Percentiles rank a stretch among this genome's conserved stretches.
These are phyloP conservation scores for Dendrolimus pini DNA, from an alignment of 2,888 invertebrate genomes.

Conservation along the genomic window DNA sequence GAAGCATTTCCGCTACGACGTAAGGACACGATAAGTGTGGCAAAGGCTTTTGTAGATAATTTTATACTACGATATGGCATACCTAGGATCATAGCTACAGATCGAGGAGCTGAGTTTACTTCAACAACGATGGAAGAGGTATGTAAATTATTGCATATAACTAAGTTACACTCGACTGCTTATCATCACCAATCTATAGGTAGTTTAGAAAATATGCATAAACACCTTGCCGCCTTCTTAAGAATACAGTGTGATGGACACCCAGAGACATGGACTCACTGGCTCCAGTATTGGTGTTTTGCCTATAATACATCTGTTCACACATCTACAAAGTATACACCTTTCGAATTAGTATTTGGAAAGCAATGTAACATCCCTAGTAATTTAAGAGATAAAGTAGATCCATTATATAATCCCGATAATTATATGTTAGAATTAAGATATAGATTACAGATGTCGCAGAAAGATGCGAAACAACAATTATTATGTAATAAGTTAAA, in stretches of 20 bases:
- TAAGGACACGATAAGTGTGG: constrained; percentile 5
- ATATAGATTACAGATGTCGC: too few species aligned
- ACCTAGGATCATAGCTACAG: constrained; percentile 4
- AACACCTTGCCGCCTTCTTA: constrained; percentile 8
- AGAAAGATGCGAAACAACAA: neutral
- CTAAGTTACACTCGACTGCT: constrained; percentile 9
- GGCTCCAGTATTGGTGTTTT: constrained; percentile 18
- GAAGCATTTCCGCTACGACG: constrained; percentile 6
- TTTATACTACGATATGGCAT: constrained; percentile 8
- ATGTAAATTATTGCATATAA: constrained; percentile 9
- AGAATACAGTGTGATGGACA: constrained; percentile 6
- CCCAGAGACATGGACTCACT: constrained; percentile 13
- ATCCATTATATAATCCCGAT: constrained; percentile 9
- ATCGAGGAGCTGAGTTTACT: constrained; percentile 10
- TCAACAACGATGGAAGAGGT: constrained; percentile 7
- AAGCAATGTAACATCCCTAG: constrained; percentile 9
- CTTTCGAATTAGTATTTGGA: constrained; percentile 15
- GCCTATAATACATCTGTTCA: constrained; percentile 14
- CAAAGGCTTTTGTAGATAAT: constrained; percentile 5
- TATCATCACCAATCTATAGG: constrained; percentile 15
- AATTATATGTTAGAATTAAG: too few species aligned
- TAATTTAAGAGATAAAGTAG: constrained; percentile 11
- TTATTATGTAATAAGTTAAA: too few species aligned
- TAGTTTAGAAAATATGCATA: constrained; percentile 11
- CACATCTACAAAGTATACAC: constrained; percentile 9